phyloP scores from a whole-genome alignment of 2,113 vertebrate genomes.

The Callopanchax toddi region DNA sequence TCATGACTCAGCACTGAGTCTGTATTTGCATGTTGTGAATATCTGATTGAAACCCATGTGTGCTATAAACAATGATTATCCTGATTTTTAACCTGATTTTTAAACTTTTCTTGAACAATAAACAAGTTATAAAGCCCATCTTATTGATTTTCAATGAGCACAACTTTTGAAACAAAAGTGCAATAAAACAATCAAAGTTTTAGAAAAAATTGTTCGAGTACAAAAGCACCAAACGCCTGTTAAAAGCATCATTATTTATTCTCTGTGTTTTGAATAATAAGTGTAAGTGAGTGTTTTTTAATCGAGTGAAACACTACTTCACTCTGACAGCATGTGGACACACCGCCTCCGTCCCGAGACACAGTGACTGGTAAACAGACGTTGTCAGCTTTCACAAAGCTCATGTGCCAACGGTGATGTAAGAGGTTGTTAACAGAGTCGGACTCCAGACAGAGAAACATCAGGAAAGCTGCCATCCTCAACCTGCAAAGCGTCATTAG shows the following conservation, averaged over 20 bases:
- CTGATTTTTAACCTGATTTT: no score
- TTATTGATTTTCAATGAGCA: no score
- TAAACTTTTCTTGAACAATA: no score
- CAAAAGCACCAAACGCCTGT: no score
- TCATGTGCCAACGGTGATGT: slow-evolving; percentile 21
- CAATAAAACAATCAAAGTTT: no score
- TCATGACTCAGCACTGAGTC: slow-evolving; percentile 21
- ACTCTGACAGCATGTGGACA: not conserved
- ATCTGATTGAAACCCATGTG: not conserved
- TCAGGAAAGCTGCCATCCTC: slow-evolving; percentile 9
- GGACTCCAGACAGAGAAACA: slow-evolving; percentile 4
- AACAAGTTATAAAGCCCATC: no score
- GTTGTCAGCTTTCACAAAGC: not conserved
- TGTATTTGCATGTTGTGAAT: slow-evolving; percentile 7
- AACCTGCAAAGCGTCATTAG: slow-evolving; percentile 42
- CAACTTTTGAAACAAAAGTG: no score
- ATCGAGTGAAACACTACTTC: no score
- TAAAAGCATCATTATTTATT: not conserved
- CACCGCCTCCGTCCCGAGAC: slow-evolving; percentile 6
- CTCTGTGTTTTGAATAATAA: not conserved
- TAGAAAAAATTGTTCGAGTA: no score
- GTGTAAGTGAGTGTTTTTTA: no score
- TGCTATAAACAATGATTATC: not conserved
- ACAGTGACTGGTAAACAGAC: not conserved
- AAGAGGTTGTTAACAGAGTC: slow-evolving; percentile 12